Evolutionary conservation across 2,797 vertebrate species (phyloP), one percentile per base, ranked within the genome.

Genomic region (Lithobates sylvaticus): DNA sequence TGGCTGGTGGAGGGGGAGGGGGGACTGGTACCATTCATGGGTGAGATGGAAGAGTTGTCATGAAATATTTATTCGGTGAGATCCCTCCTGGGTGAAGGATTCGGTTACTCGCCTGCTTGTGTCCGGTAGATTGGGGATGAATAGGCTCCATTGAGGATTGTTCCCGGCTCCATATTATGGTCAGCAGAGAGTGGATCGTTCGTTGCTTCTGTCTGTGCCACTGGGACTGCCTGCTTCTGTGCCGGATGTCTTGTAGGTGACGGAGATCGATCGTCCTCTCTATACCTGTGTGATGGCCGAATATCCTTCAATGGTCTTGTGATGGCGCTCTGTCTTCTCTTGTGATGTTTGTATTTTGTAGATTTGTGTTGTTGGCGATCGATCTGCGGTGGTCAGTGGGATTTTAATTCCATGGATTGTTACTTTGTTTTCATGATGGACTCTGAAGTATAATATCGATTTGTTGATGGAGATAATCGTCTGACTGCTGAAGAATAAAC

Each of bases 181-280:
- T 98, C 92, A 96, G 96, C 95, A 93, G 96, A 92, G 97, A 97
- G 93, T 98, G 97, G 96, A 90, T 97, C 89, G 97, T 96, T 93
- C 97, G 96, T 92, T 99, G 98, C 93, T 95, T 97, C 93, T 99
- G 98, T 93, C 89, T 98, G 93, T 99, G 97, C 94, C 96, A 95
- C 90, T 95, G 95, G 93, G 93, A 95, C 92, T 97, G 97, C 87
- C 91, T 96, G 93, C 72, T 98, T 92, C 93, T 98, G 91, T 97
- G 97, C 97, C 96, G 95, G 91, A 97, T 99, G 96, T 97, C 95
- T 89, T 98, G 98, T 99, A 98, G 95, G 98, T 97, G 96, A 91
- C 3, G 58, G 58, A 83, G 65, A 76, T 71, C 67, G 72, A 26
- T 39, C 29, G n/a, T 34, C 80, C 4, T 68, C n/a, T 83, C 82